Evolutionary conservation across 2,888 invertebrate species (phyloP), one percentile per base, ranked within the genome.

Genomic region (Melinaea menophilus): DNA sequence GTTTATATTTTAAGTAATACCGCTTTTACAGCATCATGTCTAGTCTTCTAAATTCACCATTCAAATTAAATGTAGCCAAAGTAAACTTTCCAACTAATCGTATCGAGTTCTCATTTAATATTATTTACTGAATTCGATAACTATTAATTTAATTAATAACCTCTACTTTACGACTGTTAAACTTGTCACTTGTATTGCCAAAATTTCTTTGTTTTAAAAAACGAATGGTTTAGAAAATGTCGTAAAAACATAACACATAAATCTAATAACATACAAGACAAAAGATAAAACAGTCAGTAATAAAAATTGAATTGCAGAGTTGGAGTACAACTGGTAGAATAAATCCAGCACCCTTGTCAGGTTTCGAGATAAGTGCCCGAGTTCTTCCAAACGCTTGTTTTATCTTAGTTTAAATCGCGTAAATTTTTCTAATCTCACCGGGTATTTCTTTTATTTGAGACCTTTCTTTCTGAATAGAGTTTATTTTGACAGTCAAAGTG

Each of bases 391-490:
- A 72, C 76, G 74, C 69, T 70, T 70, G 65, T 71, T 67, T 75
- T 80, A 83, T 84, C 84, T 71, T 4, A 58, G 68, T 48, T 62
- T 72, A 67, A 73, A 82, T 84, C 83, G 73, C 83, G 85, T 85
- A 85, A 83, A 84, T 84, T 84, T 79, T 84, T 84, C 84, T 83
- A 84, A 85, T 84, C 84, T 84, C 58, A 58, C 58, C 68, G 67
- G 72, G 76, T 75, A 80, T 72, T 73, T 71, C 72, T 74, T 75
- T 60, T 69, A 66, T 65, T 63, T 69, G 65, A 57, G 57, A 70
- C 62, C 58, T 65, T 65, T 65, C 63, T 67, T 63, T 41, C 41
- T 9, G 9, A 41, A 41, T 41, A 35, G 60, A 56, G 66, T 65
- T 51, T 51, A 61, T 62, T 61, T 61, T 35, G 41, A 64, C 64